These are phyloP conservation scores for Melanchra persicariae DNA, from an alignment of 2,888 invertebrate genomes.

Conservation along the genomic window DNA sequence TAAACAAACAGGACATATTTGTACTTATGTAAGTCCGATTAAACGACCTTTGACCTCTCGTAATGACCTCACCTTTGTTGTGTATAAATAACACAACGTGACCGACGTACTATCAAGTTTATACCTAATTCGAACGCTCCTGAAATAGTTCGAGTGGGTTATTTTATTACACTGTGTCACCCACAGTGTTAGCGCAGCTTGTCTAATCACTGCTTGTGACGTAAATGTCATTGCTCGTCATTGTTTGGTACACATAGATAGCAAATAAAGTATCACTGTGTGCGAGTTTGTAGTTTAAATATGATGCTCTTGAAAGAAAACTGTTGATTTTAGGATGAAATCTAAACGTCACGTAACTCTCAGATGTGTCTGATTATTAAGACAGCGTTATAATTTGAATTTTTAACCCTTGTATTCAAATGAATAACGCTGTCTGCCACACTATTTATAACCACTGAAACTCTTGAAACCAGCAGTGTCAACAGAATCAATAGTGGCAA, in stretches of 20 bases:
- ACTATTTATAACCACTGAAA: too few relatives aligned
- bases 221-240: slow-evolving; percentile 44
- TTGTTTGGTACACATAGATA: slow-evolving; percentile 22
- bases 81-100: slow-evolving; percentile 1
- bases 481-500: background rate
- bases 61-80: slow-evolving; percentile 19
- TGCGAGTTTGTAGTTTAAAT: background rate
- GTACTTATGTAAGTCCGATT: background rate
- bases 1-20: slow-evolving; percentile 16
- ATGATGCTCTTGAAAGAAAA: background rate
- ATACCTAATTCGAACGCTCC: background rate
- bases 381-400: too few relatives aligned
- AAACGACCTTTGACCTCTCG: slow-evolving; percentile 3
- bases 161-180: slow-evolving; percentile 8
- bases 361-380: background rate
- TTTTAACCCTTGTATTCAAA: too few relatives aligned
- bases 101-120: background rate
- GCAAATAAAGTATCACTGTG: slow-evolving; percentile 4
- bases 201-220: slow-evolving; percentile 30
- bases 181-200: background rate
- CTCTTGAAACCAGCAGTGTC: too few relatives aligned
- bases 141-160: background rate
- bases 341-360: background rate
- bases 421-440: too few relatives aligned
- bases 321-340: background rate